Evolutionary conservation across 2,113 vertebrate genomes (phyloP), one percentile per base, ranked within the genome.

Genomic region (Glareola pratincola): DNA sequence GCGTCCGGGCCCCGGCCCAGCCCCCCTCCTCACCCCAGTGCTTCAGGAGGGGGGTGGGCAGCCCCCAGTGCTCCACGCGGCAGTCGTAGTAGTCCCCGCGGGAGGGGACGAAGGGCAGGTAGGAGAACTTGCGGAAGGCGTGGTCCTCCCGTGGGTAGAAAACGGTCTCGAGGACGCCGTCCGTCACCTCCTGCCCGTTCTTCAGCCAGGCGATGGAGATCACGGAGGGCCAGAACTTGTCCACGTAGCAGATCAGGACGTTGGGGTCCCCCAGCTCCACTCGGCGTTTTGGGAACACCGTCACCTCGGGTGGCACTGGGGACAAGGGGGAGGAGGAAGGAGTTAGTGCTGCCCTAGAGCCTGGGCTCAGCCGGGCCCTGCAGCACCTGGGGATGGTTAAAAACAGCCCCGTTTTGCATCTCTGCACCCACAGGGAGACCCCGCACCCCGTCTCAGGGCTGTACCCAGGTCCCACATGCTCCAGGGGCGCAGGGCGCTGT

Each of bases 251-350:
- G 88, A 88, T 94, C 57, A 98, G 96, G 34, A 94, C 1, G 5
- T 98, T 98, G 85, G 97, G 95, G 8, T 93, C 56, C 3, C 59
- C 97, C 71, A 96, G 94, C 62, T 93, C 91, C 60, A 96, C 94
- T 0, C 0, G 92, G 19, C 14, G 23, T 41, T 77, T 20, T 29
- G 96, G 8, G 66, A 97, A 22, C 8, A 97, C 72, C 0, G 34
- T 82, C 63, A 95, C 93, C 45, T 77, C 74, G 3, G 96, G 97
- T 16, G 92, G 15, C 75, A 30, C 96, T 97, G 72, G 67, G 47
- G 41, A 23, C 19, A 34, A 32, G 10, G 67, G 64, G 71, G 13
- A 36, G n/a, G 6, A n/a, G 50, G 9, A 14, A 4, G 13, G 71
- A 3, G 73, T 78, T 3, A 4, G 7, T 1, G 50, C 30, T 3